phyloP scores from a whole-genome alignment of 2,797 vertebrate species.

The Podargus strigoides region DNA sequence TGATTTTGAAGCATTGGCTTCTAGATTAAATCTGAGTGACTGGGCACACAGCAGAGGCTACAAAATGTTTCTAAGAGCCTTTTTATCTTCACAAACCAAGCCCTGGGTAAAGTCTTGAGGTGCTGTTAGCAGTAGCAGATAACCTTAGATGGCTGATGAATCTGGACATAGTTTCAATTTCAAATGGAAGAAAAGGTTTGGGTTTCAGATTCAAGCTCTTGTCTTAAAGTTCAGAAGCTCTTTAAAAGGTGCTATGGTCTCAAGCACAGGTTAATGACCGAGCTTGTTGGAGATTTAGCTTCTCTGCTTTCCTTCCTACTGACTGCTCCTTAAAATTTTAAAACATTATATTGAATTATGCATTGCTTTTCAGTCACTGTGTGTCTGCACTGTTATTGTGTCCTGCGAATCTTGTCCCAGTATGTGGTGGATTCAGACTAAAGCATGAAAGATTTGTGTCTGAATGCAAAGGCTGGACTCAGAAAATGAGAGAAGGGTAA shows the following conservation, averaged over 20 bases:
- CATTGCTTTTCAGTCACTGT: background rate
- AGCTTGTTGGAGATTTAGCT: background rate
- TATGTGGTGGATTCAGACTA: background rate
- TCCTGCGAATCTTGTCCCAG: background rate
- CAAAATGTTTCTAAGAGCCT: background rate
- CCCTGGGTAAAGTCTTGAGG: background rate
- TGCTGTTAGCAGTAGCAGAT: background rate
- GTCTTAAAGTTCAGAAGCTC: background rate
- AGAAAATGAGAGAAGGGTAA: background rate
- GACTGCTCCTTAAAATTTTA: conserved; percentile 27
- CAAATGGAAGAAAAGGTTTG: background rate
- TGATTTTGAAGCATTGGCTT: background rate
- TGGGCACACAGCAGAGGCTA: background rate
- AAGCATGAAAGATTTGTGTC: background rate
- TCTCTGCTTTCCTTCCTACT: background rate
- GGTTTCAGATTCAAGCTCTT: background rate
- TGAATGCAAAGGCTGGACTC: background rate
- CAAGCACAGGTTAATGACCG: background rate
- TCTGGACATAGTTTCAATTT: background rate
- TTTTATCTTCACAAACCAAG: background rate
- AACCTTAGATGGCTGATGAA: background rate
- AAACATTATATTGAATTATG: conserved; percentile 18
- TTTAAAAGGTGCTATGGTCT: background rate
- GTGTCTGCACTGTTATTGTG: background rate
- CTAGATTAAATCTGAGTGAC: background rate